A percentile compares a stretch with the other conserved stretches of the same genome.
phyloP scores from a whole-genome alignment of 2,888 invertebrate genomes.

The Gandaritis pyraliata region DNA sequence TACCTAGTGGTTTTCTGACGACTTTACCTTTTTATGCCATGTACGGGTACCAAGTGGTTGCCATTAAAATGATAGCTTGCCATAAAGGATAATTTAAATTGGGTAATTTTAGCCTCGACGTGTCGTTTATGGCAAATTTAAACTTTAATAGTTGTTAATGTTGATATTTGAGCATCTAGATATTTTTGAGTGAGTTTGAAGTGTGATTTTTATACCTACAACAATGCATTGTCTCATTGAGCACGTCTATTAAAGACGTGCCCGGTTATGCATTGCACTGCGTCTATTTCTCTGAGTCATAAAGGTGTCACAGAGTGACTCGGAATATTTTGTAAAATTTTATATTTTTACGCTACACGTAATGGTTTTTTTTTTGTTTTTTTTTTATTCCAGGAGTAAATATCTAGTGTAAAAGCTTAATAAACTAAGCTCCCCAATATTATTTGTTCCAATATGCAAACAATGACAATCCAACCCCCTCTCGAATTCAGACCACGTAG shows the following conservation, averaged over 20 bases:
- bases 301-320: too few relatives aligned
- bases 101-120: conserved; percentile 47
- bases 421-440: conserved; percentile 26
- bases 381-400: too few relatives aligned
- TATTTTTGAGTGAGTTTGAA: conserved; percentile 14
- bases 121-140: conserved; percentile 38
- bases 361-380: too few relatives aligned
- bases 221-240: too few relatives aligned
- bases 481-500: conserved; percentile 32
- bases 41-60: neutral
- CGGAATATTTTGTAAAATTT: too few relatives aligned
- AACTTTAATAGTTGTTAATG: conserved; percentile 42
- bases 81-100: conserved; percentile 57
- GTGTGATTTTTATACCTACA: too few relatives aligned
- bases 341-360: too few relatives aligned
- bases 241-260: too few relatives aligned
- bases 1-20: too few relatives aligned
- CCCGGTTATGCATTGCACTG: too few relatives aligned
- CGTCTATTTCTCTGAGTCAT: too few relatives aligned
- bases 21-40: too few relatives aligned
- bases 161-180: conserved; percentile 22
- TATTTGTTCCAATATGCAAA: conserved; percentile 28
- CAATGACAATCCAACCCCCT: conserved; percentile 13
- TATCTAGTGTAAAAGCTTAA: conserved; percentile 4
- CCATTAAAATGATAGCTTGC: conserved; percentile 52